A percentile compares a stretch with the other conserved stretches of the same genome.
Evolutionary conservation across 2,113 vertebrate genomes (phyloP).

Genomic region (Ginglymostoma cirratum): DNA sequence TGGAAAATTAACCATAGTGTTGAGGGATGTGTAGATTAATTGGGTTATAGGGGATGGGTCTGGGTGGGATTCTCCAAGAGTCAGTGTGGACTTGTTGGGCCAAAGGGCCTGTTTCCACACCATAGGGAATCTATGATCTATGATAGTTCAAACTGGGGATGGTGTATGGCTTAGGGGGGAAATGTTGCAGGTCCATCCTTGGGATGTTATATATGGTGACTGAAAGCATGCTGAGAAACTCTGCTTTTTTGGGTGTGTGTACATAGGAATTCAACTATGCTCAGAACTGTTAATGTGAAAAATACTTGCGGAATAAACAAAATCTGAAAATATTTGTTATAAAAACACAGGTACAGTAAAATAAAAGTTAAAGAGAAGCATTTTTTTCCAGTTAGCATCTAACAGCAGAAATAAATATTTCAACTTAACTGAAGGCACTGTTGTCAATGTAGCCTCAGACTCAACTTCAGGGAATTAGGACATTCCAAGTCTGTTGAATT

Average conservation of each 20-base stretch:
- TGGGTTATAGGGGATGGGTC: no score
- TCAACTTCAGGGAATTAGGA: conserved; percentile 5
- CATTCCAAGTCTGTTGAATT: conserved; percentile 27
- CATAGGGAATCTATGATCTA: no score
- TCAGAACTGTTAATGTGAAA: neutral
- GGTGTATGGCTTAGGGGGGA: no score
- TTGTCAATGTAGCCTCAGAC: neutral
- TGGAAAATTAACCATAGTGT: no score
- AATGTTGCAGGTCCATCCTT: neutral
- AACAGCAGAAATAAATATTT: conserved; percentile 21
- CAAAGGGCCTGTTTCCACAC: no score
- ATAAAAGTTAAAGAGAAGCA: neutral
- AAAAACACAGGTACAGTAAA: neutral
- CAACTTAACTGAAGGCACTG: neutral
- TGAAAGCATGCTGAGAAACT: neutral
- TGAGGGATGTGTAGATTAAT: no score
- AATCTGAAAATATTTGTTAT: conserved; percentile 35
- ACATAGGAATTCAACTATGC: neutral
- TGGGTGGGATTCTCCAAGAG: no score
- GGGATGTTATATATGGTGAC: neutral
- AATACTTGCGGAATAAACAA: neutral
- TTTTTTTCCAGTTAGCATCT: conserved; percentile 25
- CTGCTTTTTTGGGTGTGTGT: neutral
- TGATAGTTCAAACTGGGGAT: no score
- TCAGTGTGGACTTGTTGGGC: no score